Base-by-base conservation (phyloP, 2,797 vertebrate genomes). In the Acanthopagrus latus region DNA sequence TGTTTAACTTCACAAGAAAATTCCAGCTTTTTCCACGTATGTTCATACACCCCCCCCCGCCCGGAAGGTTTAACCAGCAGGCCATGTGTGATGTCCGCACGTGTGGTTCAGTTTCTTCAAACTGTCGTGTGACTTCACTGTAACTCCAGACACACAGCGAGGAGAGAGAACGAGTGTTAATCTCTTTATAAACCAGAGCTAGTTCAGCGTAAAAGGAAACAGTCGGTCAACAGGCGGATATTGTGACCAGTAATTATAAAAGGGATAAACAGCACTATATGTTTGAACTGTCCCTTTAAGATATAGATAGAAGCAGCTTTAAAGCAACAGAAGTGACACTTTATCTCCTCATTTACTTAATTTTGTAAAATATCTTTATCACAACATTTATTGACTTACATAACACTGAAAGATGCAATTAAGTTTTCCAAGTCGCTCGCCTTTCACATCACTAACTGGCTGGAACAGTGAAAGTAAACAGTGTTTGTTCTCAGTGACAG, bases 31-130 rank as follows among this genome's bases (percentile, higher is more conserved):
- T 80, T 77, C 17, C 20, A 63, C 18, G 4, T 74, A 43, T 65
- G 57, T 25, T 70, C 64, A 60, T 43, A 51, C 48, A 76, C 18
- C 11, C 33, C 38, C 33, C 76, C 51, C 25, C 18, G 9, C 33
- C 38, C 33, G 20, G 29, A 54, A 76, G 74, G 74, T 79, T 84
- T 78, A 65, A 44, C 27, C 77, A 57, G 2, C 27, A 16, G 4
- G 11, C 18, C 63, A 7, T 59, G 74, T 52, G 71, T 71, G 86
- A 90, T 65, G 64, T 74, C 71, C 79, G 86, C 84, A 89, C 69
- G 67, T 92, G 88, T 74, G 69, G 17, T 55, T 69, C 20, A 74
- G 68, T 57, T 50, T 83, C 78, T 71, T 78, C 44, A 76, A 76
- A 78, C 76, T 64, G 65, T 64, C 82, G 33, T 60, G 33, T 51